phyloP scores from a whole-genome alignment of 1,140 invertebrate genomes.

The Spodoptera frugiperda region DNA sequence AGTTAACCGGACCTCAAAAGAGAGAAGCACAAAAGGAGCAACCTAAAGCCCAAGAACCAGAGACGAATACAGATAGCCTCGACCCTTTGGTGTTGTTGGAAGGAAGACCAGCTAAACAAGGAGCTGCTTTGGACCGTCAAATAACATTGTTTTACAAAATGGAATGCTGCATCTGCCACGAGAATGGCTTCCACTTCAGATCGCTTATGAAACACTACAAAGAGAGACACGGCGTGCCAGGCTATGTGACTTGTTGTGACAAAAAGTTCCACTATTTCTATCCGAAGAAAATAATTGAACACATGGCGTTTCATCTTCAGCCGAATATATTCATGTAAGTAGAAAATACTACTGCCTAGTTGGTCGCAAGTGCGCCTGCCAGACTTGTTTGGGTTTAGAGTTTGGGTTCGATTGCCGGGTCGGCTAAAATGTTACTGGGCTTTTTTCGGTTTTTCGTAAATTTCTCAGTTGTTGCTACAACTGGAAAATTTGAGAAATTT shows the following conservation, averaged over 20 bases:
- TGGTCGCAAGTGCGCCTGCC: too few species aligned
- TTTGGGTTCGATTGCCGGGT: too few species aligned
- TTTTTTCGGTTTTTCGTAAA: too few species aligned
- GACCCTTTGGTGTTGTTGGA: conserved; percentile 76
- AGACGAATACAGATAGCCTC: conserved; percentile 57
- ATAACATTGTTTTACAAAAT: conserved; percentile 82
- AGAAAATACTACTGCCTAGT: too few species aligned
- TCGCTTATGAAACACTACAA: conserved; percentile 83
- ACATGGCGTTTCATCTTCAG: conserved; percentile 82
- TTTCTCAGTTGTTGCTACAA: too few species aligned
- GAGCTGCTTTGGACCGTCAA: conserved; percentile 75
- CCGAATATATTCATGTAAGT: conserved; percentile 80
- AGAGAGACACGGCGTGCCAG: conserved; percentile 80
- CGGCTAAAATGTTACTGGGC: too few species aligned
- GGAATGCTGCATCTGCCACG: conserved; percentile 82
- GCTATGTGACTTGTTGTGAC: conserved; percentile 79
- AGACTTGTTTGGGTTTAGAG: too few species aligned
- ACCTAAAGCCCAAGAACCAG: conserved; percentile 40
- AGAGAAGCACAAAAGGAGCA: conserved; percentile 49
- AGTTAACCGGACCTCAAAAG: conserved; percentile 47
- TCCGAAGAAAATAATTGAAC: conserved; percentile 82
- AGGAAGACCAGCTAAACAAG: conserved; percentile 77
- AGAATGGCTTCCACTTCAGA: conserved; percentile 74
- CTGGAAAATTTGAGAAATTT: too few species aligned
- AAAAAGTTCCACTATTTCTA: conserved; percentile 83